Base-by-base conservation (phyloP, 2,888 invertebrate genomes). In the Rhaphigaster nebulosa region DNA sequence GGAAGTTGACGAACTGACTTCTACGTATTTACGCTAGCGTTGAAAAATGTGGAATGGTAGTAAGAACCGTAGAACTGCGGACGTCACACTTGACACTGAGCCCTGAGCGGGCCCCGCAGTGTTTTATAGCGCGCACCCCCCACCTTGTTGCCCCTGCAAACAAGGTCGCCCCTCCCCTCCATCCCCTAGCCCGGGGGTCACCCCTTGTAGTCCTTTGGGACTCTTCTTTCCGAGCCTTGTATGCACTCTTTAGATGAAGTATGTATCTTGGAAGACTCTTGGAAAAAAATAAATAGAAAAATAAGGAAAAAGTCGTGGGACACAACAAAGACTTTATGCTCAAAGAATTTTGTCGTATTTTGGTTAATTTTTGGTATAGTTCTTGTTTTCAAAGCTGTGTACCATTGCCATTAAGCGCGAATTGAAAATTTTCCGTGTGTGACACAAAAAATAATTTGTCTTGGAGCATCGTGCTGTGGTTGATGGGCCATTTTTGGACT, bases 71-170 rank as follows among this genome's bases (percentile, higher is more conserved):
- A n/a, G 84, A 84, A 45, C 45, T 50, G 84, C 54, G 34, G 89
- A 70, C 65, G 89, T 89, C 89, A 89, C 89, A 89, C 89, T 89
- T 80, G 89, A 89, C 89, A 89, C 89, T 89, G 89, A 80, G 89
- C 12, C 50, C 54, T 8, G 23, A 34, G 29, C 50, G 50, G 70
- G 50, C 18, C 4, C 65, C 10, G 23, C 29, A 29, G 50, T 10
- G 15, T 89, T 89, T 52, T 89, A 89, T 89, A 89, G 89, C 50
- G 52, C 20, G 80, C 76, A n/a, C 34, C 76, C 89, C n/a, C 89
- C 80, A 88, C 88, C 41, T 20, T 23, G 4, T 12, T 1, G 41
- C 38, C 60, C 60, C 56, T 65, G 84, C 84, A 50, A 88, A 88
- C 56, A 88, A 88, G 88, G 88, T 88, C 88, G 88, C 88, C 45